phyloP scores from a whole-genome alignment of 64 coral and sea anemone genomes.

The Pachyseris speciosa region DNA sequence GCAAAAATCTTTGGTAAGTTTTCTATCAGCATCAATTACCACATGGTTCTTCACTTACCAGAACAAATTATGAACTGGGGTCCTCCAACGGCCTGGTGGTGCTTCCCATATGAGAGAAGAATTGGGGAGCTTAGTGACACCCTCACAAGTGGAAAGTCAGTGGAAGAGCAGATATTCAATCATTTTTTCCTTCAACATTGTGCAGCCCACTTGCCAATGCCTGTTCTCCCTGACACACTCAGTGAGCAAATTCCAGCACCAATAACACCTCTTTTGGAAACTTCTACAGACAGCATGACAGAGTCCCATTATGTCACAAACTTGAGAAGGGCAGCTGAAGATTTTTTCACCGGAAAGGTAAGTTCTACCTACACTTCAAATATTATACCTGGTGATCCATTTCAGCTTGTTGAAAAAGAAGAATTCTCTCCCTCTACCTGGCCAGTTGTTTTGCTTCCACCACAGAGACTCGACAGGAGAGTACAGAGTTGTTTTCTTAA shows the following conservation, averaged over 20 bases:
- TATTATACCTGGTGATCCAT: not conserved
- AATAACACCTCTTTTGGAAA: constrained; percentile 12
- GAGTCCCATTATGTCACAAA: not conserved
- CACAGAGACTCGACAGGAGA: not conserved
- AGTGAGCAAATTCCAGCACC: not conserved
- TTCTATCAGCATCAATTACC: constrained; percentile 22
- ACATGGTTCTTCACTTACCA: constrained; percentile 39
- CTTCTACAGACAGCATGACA: not conserved
- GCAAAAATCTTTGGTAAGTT: not conserved
- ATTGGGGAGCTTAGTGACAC: constrained; percentile 26
- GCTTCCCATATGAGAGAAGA: constrained; percentile 21
- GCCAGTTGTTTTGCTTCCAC: not conserved
- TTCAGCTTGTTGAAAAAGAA: not conserved
- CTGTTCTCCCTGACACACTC: not conserved
- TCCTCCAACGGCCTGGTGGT: constrained; percentile 32
- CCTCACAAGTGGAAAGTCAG: constrained; percentile 14
- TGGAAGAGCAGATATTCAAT: constrained; percentile 32
- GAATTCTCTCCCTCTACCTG: not conserved
- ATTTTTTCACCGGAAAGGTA: constrained; percentile 2
- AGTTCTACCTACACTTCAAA: not conserved
- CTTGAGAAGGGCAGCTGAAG: constrained; percentile 4
- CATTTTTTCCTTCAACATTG: constrained; percentile 9
- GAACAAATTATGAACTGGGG: constrained; percentile 32
- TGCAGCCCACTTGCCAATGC: constrained; percentile 9
- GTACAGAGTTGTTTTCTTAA: not conserved